These are phyloP conservation scores for Drosophila falleni DNA, from an alignment of 2,888 invertebrate species.

Conservation along the genomic window DNA sequence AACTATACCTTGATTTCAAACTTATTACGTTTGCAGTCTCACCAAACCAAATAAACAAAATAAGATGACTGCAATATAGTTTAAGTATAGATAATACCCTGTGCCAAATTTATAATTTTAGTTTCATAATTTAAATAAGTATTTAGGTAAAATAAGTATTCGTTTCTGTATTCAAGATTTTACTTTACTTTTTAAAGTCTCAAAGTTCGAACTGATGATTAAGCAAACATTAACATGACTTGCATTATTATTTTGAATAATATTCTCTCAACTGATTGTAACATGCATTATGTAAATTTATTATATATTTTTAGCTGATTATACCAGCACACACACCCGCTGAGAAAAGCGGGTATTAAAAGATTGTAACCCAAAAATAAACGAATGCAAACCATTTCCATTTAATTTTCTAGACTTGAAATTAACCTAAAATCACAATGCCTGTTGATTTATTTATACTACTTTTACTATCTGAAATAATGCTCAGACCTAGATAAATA, in stretches of 20 bases:
- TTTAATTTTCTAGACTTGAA: slow-evolving; percentile 10
- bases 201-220: not conserved
- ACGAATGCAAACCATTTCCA: slow-evolving; percentile 19
- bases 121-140: too few species aligned
- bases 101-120: too few species aligned
- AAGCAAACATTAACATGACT: not conserved
- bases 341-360: slow-evolving; percentile 2
- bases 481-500: not conserved
- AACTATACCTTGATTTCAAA: not conserved
- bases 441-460: not conserved
- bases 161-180: not conserved
- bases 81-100: slow-evolving; percentile 1
- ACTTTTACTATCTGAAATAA: not conserved
- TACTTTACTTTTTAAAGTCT: not conserved
- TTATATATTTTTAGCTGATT: too few species aligned
- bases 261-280: not conserved
- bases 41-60: not conserved
- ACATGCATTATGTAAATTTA: too few species aligned
- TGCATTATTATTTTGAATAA: not conserved
- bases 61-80: too few species aligned
- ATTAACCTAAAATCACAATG: slow-evolving; percentile 12
- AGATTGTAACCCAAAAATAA: slow-evolving; percentile 17
- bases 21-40: slow-evolving; percentile 11
- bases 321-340: not conserved
- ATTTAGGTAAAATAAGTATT: too few species aligned